These are phyloP conservation scores for Brachyistius frenatus DNA, from an alignment of 2,113 vertebrate genomes.

Conservation along the genomic window DNA sequence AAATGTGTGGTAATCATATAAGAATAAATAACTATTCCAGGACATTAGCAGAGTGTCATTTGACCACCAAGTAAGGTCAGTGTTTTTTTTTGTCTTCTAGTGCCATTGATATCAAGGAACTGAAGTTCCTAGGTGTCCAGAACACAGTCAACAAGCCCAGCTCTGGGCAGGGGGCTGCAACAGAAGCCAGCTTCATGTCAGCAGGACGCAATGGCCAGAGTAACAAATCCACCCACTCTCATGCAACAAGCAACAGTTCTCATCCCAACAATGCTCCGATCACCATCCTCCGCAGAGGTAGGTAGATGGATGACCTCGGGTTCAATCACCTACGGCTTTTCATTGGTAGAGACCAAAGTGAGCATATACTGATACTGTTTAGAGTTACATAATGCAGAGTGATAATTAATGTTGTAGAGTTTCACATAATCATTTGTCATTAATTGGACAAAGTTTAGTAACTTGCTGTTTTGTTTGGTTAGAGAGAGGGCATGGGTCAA, in stretches of 20 bases:
- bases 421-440: no score
- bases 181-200: constrained; percentile 67
- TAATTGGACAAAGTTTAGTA: no score
- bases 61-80: neutral
- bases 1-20: neutral
- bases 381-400: neutral
- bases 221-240: constrained; percentile 26
- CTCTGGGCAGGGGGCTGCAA: constrained; percentile 50
- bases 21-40: neutral
- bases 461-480: no score
- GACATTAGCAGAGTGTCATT: neutral
- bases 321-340: neutral
- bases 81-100: constrained; percentile 62
- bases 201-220: constrained; percentile 63
- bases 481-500: no score
- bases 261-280: constrained; percentile 81
- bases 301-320: constrained; percentile 10
- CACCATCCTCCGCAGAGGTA: constrained; percentile 86
- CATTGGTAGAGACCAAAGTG: neutral
- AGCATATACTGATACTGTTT: neutral
- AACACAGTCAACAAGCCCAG: constrained; percentile 58
- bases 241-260: constrained; percentile 28
- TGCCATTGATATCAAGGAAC: constrained; percentile 90
- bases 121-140: constrained; percentile 87
- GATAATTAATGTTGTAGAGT: no score